A percentile compares a stretch with the other conserved stretches of the same genome.
phyloP scores from a whole-genome alignment of 2,888 invertebrate genomes.

The Heteromurus nitidus region DNA sequence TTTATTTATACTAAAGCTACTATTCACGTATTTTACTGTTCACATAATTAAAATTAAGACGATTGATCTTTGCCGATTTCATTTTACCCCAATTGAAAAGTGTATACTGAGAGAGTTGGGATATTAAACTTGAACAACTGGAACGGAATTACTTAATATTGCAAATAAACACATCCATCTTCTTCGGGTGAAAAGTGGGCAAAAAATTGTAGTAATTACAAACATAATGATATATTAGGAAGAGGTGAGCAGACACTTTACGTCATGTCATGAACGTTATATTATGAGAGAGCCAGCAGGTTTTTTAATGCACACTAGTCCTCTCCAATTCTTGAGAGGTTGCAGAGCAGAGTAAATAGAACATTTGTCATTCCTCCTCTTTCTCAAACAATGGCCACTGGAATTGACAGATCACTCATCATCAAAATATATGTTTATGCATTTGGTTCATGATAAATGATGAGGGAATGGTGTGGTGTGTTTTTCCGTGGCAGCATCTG shows the following conservation, averaged over 20 bases:
- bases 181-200: slow-evolving; percentile 12
- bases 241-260: slow-evolving; percentile 7
- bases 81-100: no score
- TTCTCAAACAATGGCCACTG: slow-evolving; percentile 4
- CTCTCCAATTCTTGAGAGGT: not conserved
- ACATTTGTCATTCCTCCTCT: slow-evolving; percentile 15
- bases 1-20: no score
- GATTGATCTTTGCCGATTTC: no score
- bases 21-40: no score
- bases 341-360: slow-evolving; percentile 1
- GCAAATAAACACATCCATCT: not conserved
- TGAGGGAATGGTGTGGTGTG: slow-evolving; percentile 6
- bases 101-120: no score
- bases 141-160: not conserved
- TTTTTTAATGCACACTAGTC: not conserved
- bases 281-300: not conserved
- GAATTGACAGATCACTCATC: slow-evolving; percentile 24
- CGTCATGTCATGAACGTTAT: slow-evolving; percentile 12
- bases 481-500: slow-evolving; percentile 12
- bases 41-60: no score
- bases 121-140: slow-evolving; percentile 6
- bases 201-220: slow-evolving; percentile 18
- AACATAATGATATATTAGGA: slow-evolving; percentile 14
- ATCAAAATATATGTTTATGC: not conserved
- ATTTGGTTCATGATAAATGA: no score